These are phyloP conservation scores for Megamerina dolium DNA, from an alignment of 2,888 invertebrate species.

Conservation along the genomic window DNA sequence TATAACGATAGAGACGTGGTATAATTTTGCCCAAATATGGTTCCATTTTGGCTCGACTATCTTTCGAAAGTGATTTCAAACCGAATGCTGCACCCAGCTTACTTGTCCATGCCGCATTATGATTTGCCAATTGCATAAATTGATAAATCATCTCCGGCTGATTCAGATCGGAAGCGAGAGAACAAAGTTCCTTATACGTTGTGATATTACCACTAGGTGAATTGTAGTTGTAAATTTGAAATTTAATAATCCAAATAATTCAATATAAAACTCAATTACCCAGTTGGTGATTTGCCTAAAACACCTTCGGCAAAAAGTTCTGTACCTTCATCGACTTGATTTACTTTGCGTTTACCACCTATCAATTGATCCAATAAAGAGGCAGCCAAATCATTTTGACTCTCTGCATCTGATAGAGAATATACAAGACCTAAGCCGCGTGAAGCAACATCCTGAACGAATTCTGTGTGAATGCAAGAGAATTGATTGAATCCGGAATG, in stretches of 20 bases:
- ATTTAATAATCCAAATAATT: not conserved
- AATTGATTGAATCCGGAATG: not conserved
- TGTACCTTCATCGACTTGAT: conserved; percentile 73
- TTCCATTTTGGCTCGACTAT: conserved; percentile 76
- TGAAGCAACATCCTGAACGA: conserved; percentile 89
- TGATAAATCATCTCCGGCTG: conserved; percentile 93
- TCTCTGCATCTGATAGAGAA: conserved; percentile 67
- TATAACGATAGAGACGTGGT: conserved; percentile 73
- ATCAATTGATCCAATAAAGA: conserved; percentile 77
- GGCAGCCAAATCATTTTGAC: conserved; percentile 66
- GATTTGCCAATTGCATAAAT: conserved; percentile 93
- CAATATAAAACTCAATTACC: conserved; percentile 52
- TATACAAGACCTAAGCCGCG: conserved; percentile 87
- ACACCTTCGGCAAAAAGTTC: conserved; percentile 84
- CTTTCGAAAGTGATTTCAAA: conserved; percentile 77
- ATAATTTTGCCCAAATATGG: conserved; percentile 79
- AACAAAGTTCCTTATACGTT: conserved; percentile 91
- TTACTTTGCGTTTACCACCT: conserved; percentile 67
- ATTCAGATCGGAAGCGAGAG: conserved; percentile 87
- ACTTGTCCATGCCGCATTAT: conserved; percentile 91
- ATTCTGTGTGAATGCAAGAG: conserved; percentile 56
- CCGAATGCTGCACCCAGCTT: conserved; percentile 89
- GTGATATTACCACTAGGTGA: conserved; percentile 71
- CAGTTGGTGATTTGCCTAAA: conserved; percentile 78
- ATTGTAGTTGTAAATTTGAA: not conserved